phyloP scores from a whole-genome alignment of 2,888 invertebrate species.

The Leucoptera coffeella region DNA sequence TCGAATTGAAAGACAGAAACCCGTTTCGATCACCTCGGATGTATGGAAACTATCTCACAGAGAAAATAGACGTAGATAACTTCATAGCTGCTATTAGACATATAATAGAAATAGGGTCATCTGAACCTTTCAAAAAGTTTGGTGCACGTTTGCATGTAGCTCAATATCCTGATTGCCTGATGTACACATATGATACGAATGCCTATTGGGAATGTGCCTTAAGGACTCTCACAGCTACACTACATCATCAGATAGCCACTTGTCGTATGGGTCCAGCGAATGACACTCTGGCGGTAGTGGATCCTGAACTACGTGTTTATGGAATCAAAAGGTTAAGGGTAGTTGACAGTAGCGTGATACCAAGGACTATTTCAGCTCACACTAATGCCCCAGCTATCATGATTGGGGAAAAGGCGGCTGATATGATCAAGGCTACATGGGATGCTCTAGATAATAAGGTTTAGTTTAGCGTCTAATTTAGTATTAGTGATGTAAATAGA shows the following conservation, averaged over 20 bases:
- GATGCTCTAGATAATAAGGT: no score
- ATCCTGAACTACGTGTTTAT: slow-evolving; percentile 47
- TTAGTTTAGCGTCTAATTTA: no score
- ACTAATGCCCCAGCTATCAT: slow-evolving; percentile 51
- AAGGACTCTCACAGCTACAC: slow-evolving; percentile 53
- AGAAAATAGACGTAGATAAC: slow-evolving; percentile 57
- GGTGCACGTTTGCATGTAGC: slow-evolving; percentile 46
- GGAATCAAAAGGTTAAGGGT: slow-evolving; percentile 41
- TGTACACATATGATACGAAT: slow-evolving; percentile 40
- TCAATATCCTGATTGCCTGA: slow-evolving; percentile 56
- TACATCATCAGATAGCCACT: slow-evolving; percentile 61
- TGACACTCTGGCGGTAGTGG: slow-evolving; percentile 59
- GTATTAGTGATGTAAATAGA: no score
- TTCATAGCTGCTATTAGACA: slow-evolving; percentile 55
- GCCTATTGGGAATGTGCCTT: slow-evolving; percentile 63
- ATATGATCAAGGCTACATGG: slow-evolving; percentile 46
- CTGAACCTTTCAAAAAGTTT: slow-evolving; percentile 41
- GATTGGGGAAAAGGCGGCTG: slow-evolving; percentile 53
- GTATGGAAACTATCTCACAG: slow-evolving; percentile 62
- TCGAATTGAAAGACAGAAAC: slow-evolving; percentile 58
- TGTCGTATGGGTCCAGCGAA: slow-evolving; percentile 59
- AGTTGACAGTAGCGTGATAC: slow-evolving; percentile 49
- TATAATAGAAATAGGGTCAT: slow-evolving; percentile 34
- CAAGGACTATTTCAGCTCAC: slow-evolving; percentile 45
- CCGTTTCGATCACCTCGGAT: slow-evolving; percentile 61